Evolutionary conservation across 2,797 vertebrate genomes (phyloP).

Genomic region (Pogonophryne albipinna): DNA sequence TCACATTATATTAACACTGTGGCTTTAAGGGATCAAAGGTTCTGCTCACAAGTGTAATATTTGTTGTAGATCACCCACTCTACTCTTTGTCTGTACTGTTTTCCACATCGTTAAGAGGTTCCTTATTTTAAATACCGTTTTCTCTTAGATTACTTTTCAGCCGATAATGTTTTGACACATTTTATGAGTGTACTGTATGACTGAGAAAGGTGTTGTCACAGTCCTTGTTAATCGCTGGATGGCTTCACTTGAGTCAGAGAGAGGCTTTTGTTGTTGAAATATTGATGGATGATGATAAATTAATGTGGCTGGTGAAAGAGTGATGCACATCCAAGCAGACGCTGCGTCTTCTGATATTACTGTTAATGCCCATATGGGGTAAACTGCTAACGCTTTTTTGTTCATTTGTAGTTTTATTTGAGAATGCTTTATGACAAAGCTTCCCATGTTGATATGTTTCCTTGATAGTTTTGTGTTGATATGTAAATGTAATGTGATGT

Average conservation of each 20-base stretch:
- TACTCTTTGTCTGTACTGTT: not conserved
- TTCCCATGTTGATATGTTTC: not conserved
- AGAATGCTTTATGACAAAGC: not conserved
- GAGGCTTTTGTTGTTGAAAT: conserved; percentile 72
- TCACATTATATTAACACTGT: conserved; percentile 18
- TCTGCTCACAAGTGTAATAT: conserved; percentile 14
- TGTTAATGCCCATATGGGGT: conserved; percentile 1
- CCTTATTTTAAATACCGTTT: not conserved
- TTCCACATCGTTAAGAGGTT: not conserved
- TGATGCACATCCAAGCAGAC: conserved; percentile 41
- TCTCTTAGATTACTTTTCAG: not conserved
- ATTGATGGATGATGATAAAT: conserved; percentile 83
- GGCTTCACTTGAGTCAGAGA: conserved; percentile 40
- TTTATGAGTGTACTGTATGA: not conserved
- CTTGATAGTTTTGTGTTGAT: not conserved
- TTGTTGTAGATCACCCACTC: not conserved
- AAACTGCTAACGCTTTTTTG: conserved; percentile 9
- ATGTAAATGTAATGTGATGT: no score
- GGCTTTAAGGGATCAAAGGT: not conserved
- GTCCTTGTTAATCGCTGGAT: conserved; percentile 17
- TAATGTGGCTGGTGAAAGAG: conserved; percentile 62
- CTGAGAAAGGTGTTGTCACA: conserved; percentile 8
- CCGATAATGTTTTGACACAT: not conserved
- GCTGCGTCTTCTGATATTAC: conserved; percentile 17
- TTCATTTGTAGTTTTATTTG: not conserved